Conservation (phyloP, 1,140 invertebrate genomes). For the Choristoneura fumiferana region DNA sequence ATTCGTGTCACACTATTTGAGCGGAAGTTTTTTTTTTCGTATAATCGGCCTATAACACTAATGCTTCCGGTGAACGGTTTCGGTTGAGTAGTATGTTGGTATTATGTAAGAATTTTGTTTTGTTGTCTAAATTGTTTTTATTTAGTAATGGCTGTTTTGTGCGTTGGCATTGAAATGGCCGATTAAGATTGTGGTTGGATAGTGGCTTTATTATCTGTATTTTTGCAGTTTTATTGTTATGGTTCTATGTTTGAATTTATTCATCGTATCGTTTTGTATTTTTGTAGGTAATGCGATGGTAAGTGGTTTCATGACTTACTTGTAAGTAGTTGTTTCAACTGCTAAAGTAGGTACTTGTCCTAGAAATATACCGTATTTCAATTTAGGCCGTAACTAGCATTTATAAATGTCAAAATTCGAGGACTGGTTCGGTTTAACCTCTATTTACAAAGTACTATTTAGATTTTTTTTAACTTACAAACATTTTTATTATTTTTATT, state of each 20-base stretch:
- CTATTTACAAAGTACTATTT: no score
- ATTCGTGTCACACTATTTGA: conserved; percentile 33
- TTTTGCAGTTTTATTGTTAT: conserved; percentile 16
- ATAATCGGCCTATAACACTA: conserved; percentile 23
- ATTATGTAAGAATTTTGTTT: conserved; percentile 17
- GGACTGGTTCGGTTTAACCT: no score
- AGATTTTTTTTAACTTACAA: no score
- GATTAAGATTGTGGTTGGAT: conserved; percentile 2
- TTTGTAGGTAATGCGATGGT: not conserved
- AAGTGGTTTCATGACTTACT: not conserved
- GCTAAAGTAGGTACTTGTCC: no score
- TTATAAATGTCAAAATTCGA: no score
- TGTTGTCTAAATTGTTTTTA: conserved; percentile 16
- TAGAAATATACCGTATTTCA: no score
- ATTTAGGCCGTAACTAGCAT: no score
- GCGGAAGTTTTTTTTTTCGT: conserved; percentile 34
- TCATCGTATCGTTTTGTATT: conserved; percentile 1
- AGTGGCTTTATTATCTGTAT: conserved; percentile 16
- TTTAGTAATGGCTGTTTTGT: conserved; percentile 13
- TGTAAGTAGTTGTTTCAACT: no score
- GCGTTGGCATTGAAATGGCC: conserved; percentile 7
- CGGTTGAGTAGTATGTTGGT: conserved; percentile 20
- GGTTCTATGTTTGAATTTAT: conserved; percentile 7
- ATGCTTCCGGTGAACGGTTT: conserved; percentile 31
- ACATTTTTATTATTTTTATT: no score